phyloP scores from a whole-genome alignment of 35 echinoderm and acorn worm genomes.

The Apostichopus parvimensis region DNA sequence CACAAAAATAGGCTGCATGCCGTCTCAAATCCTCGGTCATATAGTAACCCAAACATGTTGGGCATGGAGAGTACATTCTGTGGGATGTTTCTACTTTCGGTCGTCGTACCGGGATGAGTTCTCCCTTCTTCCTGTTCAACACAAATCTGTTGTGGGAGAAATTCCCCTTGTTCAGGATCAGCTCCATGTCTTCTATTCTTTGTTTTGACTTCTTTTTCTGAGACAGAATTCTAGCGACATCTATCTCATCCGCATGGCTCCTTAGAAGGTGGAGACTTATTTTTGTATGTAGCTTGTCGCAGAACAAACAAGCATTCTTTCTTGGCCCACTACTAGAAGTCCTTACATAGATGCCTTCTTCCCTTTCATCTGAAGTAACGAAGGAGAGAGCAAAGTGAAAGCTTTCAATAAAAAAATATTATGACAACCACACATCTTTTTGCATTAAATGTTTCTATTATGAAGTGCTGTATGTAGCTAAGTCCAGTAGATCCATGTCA shows the following conservation, averaged over 20 bases:
- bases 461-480: no score
- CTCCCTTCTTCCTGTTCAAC: background rate
- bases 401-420: no score
- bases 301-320: slow-evolving; percentile 26
- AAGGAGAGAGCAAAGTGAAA: no score
- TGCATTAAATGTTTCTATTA: no score
- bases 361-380: background rate
- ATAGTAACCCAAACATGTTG: background rate
- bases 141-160: background rate
- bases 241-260: background rate
- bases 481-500: no score
- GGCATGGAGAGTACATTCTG: background rate
- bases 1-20: slow-evolving; percentile 7
- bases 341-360: background rate
- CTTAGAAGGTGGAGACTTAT: background rate
- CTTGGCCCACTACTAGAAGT: background rate
- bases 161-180: background rate
- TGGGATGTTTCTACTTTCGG: background rate
- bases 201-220: background rate
- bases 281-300: slow-evolving; percentile 7
- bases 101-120: slow-evolving; percentile 8
- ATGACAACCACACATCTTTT: no score
- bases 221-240: background rate
- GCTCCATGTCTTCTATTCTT: background rate
- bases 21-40: background rate